A percentile compares a stretch with the other conserved stretches of the same genome.
Evolutionary conservation across 2,797 vertebrate genomes (phyloP).

Genomic region (Propithecus perrieri): DNA sequence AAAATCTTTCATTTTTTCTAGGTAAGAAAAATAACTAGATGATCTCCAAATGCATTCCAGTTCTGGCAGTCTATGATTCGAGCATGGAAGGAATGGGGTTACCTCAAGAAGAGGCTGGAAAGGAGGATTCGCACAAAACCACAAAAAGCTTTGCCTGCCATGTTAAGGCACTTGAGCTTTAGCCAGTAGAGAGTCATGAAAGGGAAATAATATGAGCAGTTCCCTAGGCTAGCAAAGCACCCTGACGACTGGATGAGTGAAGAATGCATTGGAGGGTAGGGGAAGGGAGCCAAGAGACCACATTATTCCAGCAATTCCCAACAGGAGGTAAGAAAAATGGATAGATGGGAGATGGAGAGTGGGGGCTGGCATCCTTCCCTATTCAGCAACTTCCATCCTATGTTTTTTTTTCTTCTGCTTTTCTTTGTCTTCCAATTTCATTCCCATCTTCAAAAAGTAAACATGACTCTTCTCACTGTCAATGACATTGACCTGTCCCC

Average conservation of each 20-base stretch:
- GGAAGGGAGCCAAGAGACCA: background rate
- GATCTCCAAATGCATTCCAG: background rate
- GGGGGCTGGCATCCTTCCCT: background rate
- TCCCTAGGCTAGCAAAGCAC: no score
- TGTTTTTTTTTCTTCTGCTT: background rate
- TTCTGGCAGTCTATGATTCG: background rate
- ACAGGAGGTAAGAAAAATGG: background rate
- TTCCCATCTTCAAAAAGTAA: constrained; percentile 19
- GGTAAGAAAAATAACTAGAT: background rate
- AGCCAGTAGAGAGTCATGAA: background rate
- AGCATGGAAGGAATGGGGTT: background rate
- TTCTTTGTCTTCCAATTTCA: background rate
- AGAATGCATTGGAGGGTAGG: accelerated
- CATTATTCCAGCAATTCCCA: background rate
- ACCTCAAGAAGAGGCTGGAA: background rate
- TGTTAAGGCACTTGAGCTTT: background rate
- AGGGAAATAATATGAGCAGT: background rate
- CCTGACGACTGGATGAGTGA: background rate
- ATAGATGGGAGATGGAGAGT: background rate
- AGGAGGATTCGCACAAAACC: background rate
- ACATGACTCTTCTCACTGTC: background rate
- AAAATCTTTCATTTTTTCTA: background rate
- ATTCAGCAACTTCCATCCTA: background rate
- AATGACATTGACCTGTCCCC: background rate
- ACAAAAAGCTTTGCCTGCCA: background rate